Base-by-base conservation (phyloP, 2,888 invertebrate genomes). In the Polia nebulosa region DNA sequence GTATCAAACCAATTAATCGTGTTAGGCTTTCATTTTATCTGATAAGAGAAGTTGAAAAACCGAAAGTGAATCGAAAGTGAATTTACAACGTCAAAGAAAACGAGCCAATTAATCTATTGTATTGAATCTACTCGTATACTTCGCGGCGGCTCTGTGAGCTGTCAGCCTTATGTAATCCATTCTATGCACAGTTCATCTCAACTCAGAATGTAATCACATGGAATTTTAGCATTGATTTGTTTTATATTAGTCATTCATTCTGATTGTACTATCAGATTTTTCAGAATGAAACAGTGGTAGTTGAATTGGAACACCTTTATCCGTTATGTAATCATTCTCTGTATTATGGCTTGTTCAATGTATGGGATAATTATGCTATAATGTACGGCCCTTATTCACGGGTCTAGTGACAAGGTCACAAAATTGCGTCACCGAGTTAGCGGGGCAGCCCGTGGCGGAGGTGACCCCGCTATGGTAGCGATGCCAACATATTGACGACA, bases 401-500 rank as follows among this genome's bases (percentile, higher is more conserved):
- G 27, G 66, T 36, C 36, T 76, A 79, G 53, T 72, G 85, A 79
- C 81, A 86, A 83, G 67, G 67, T 70, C 72, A 64, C 71, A 72
- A 71, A 72, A 71, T 82, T 80, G 72, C 82, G 84, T 84, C 81
- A 82, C 76, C 66, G 58, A 76, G 64, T 67, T 80, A 83, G 80
- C 86, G 84, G 89, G 88, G 81, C 88, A 88, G 80, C 87, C 88
- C 88, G 85, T 81, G 76, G 78, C 84, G 85, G 91, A 92, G 93
- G 92, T 93, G 94, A 94, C 92, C 92, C 91, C 89, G 88, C 89
- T 84, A 91, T 89, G 90, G 90, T 72, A 85, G 81, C 89, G 93
- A 90, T 94, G 95, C 95, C 94, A 95, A 94, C 89, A 89, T 90
- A 94, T 95, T 95, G 95, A 95, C 95, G 95, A 93, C 95, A 95